Evolutionary conservation across 1,140 invertebrate genomes (phyloP).

Genomic region (Glossosoma conforme): DNA sequence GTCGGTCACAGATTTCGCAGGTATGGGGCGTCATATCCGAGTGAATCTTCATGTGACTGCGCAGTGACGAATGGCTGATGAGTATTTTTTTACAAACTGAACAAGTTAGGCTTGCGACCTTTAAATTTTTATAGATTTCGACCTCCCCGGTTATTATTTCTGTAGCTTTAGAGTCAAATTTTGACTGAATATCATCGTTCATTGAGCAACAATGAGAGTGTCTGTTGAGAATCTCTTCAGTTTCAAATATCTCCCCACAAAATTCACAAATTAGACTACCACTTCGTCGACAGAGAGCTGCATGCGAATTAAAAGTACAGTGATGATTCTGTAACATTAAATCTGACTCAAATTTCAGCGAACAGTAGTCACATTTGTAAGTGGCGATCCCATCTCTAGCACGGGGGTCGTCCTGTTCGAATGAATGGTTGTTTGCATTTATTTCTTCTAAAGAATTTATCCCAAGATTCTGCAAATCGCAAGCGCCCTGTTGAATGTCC

Average conservation of each 20-base stretch:
- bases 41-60: not conserved
- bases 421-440: not conserved
- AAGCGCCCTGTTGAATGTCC: not conserved
- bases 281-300: no score
- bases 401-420: no score
- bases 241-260: no score
- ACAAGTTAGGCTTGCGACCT: not conserved
- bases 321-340: no score
- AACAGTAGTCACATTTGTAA: no score
- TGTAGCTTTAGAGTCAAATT: not conserved
- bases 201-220: not conserved
- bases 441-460: no score
- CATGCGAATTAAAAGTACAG: no score
- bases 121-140: not conserved
- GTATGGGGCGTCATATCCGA: not conserved
- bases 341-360: no score
- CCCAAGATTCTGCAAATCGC: no score
- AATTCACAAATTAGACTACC: no score
- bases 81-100: not conserved
- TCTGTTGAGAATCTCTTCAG: no score
- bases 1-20: not conserved
- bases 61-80: not conserved
- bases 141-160: not conserved
- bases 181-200: not conserved
- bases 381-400: no score